phyloP scores from a whole-genome alignment of 2,797 vertebrate species.

The Astyanax mexicanus region DNA sequence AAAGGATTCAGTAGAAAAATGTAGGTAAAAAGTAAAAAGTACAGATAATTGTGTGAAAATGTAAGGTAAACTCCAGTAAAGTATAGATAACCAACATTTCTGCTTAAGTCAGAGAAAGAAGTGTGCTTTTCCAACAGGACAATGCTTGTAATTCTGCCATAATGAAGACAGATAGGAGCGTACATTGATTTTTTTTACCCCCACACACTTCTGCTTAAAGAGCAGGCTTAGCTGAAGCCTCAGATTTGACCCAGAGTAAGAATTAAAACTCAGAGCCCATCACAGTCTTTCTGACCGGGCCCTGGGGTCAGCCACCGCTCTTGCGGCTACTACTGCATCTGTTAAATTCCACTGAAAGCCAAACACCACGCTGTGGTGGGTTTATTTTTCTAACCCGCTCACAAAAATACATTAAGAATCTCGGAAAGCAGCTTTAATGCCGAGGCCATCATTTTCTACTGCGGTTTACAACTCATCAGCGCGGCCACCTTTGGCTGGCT shows the following conservation, averaged over 20 bases:
- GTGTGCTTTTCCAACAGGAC: too few relatives aligned
- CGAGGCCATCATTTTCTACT: constrained; percentile 61
- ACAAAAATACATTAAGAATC: constrained; percentile 63
- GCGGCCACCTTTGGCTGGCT: constrained; percentile 67
- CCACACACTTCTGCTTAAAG: constrained; percentile 36
- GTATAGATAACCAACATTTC: too few relatives aligned
- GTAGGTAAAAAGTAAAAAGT: too few relatives aligned
- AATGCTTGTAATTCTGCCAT: too few relatives aligned
- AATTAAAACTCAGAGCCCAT: neutral
- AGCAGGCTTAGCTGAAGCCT: constrained; percentile 2
- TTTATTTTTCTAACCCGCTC: constrained; percentile 73
- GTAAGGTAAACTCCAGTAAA: too few relatives aligned
- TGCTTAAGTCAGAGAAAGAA: too few relatives aligned
- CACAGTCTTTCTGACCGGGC: constrained; percentile 9
- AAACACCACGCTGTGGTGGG: constrained; percentile 64
- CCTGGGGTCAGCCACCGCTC: constrained; percentile 66
- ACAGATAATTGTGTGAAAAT: too few relatives aligned
- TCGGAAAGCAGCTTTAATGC: constrained; percentile 57
- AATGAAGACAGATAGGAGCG: too few relatives aligned
- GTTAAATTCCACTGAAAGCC: constrained; percentile 69
- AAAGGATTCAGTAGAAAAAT: too few relatives aligned
- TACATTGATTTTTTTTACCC: too few relatives aligned
- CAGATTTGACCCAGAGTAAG: constrained; percentile 16
- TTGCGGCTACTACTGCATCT: constrained; percentile 69
- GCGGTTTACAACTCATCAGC: constrained; percentile 66